Evolutionary conservation across 2,797 vertebrate genomes (phyloP).

Genomic region (Leucoraja ocellata): DNA sequence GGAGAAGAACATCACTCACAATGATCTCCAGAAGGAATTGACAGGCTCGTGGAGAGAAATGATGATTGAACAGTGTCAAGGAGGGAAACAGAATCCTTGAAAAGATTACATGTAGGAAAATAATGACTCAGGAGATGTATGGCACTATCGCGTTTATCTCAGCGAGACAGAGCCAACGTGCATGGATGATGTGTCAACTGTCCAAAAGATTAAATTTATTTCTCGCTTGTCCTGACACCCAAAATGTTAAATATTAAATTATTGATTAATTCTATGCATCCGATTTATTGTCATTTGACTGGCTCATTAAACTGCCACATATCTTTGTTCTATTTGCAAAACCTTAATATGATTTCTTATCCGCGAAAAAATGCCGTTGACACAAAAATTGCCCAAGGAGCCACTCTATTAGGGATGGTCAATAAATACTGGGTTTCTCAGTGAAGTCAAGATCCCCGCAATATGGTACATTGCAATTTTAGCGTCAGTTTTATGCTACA

Average conservation of each 20-base stretch:
- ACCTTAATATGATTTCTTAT: neutral
- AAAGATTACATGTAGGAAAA: neutral
- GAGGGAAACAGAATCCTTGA: neutral
- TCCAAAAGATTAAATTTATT: neutral
- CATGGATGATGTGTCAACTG: neutral
- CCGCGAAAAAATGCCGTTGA: no score
- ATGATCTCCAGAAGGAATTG: slow-evolving; percentile 1
- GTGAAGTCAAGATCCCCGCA: no score
- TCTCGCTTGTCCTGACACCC: neutral
- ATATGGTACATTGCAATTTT: neutral
- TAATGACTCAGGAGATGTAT: neutral
- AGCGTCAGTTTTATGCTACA: neutral
- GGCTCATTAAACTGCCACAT: neutral
- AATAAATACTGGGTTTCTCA: no score
- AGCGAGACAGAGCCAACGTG: neutral
- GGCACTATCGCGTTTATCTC: neutral
- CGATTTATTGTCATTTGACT: neutral
- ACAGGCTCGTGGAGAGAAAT: neutral
- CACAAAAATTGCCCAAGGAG: no score
- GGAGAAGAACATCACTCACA: slow-evolving; percentile 24
- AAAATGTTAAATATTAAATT: neutral
- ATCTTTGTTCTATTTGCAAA: neutral
- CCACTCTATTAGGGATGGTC: no score
- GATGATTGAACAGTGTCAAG: slow-evolving; percentile 15
- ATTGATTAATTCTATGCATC: neutral